Evolutionary conservation across 2,797 vertebrate species (phyloP).

Genomic region (Dendrocincla fuliginosa): DNA sequence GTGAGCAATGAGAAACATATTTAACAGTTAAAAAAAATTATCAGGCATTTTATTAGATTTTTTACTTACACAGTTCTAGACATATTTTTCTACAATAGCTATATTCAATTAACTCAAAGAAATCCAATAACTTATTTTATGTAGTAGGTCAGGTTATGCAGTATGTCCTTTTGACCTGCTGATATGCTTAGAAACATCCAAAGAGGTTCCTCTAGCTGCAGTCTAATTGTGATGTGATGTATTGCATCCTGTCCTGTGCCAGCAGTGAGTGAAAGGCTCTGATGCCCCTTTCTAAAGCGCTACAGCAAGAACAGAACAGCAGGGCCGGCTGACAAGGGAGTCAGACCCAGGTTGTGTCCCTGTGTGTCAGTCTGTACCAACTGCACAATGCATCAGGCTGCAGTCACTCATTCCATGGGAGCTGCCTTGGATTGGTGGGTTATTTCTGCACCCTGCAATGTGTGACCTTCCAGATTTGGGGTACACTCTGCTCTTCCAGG

Average conservation of each 20-base stretch:
- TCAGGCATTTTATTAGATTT: not conserved
- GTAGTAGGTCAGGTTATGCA: not conserved
- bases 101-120: not conserved
- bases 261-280: not conserved
- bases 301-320: not conserved
- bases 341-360: not conserved
- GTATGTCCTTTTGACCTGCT: not conserved
- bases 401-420: not conserved
- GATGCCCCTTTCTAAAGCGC: not conserved
- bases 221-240: not conserved
- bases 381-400: not conserved
- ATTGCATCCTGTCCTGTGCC: not conserved
- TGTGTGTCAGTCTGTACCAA: not conserved
- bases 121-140: not conserved
- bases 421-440: not conserved
- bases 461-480: not conserved
- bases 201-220: not conserved
- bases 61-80: not conserved
- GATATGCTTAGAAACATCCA: not conserved
- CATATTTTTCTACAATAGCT: not conserved
- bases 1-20: not conserved
- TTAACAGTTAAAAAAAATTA: not conserved
- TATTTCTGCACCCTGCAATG: not conserved
- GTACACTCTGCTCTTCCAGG: not conserved
- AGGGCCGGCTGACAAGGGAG: not conserved